A percentile compares a stretch with the other conserved stretches of the same genome.
These are phyloP conservation scores for Peromyscus melanophrys DNA, from an alignment of 2,797 vertebrate species.

Conservation along the genomic window DNA sequence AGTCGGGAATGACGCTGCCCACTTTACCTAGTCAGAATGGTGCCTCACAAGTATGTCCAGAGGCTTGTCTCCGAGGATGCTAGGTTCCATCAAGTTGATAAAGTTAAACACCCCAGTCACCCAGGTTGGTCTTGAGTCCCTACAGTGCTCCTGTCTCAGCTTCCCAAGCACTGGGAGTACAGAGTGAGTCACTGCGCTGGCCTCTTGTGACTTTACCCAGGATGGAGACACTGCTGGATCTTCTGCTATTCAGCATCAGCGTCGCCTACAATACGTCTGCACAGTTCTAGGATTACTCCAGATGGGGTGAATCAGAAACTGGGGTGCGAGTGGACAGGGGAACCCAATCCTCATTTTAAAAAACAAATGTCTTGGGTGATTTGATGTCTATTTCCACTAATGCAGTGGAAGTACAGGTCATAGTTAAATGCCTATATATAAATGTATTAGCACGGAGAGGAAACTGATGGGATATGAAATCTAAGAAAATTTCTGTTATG, in stretches of 20 bases:
- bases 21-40: neutral
- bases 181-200: neutral
- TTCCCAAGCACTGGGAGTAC: neutral
- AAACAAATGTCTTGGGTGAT: neutral
- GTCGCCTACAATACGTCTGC: neutral
- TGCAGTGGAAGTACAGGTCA: neutral
- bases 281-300: neutral
- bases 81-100: neutral
- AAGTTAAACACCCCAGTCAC: neutral
- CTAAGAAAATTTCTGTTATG: slow-evolving; percentile 9
- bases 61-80: neutral
- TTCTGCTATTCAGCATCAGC: neutral
- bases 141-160: neutral
- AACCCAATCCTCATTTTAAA: neutral
- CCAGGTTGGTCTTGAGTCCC: neutral
- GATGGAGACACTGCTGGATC: neutral
- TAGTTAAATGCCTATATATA: slow-evolving; percentile 20
- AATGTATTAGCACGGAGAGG: slow-evolving; percentile 27
- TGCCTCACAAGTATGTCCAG: no score
- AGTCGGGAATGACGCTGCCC: neutral
- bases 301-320: neutral
- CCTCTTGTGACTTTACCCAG: neutral
- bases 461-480: slow-evolving; percentile 43
- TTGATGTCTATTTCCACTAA: neutral
- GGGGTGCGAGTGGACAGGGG: neutral